Base-by-base conservation (phyloP, 1,140 invertebrate species). In the Hypothenemus hampei region DNA sequence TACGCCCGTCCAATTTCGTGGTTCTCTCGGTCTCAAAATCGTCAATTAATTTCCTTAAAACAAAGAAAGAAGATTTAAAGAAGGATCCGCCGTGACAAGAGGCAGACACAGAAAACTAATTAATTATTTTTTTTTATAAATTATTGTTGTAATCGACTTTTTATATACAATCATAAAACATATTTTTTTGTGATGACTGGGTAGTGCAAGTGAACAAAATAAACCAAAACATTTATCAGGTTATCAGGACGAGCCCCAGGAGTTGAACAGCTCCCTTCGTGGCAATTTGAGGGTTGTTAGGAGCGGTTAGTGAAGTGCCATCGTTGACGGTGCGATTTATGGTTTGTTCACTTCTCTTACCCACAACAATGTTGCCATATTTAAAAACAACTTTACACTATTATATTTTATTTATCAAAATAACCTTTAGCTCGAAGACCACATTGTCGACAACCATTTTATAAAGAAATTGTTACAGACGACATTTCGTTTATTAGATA, bases 231-330 rank as follows among this genome's bases (percentile, higher is more conserved):
- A 52, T 52, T 52, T 43, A 52, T 52, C 49, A 52, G 49, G 49
- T 37, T 43, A 41, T 52, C 49, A 52, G 24, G 49, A 29, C 22
- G 48, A 15, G 29, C 46, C 46, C 46, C 31, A 36, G 20, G 43
- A 45, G 43, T 29, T 45, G 15, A 48, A 23, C 33, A 18, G 39
- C 39, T 52, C 49, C 49, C 49, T 52, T 11, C 39, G 49, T 41
- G 61, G 65, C 65, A 68, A 68, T 68, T 68, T 68, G 64, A 62
- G 65, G 66, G 66, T 68, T 68, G 64, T 68, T 67, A 68, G 66
- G 61, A 63, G 65, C 65, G 66, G 66, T 68, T 68, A 68, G 66
- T 67, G 61, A 62, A 66, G 65, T 62, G 59, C 49, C 52, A 65
- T 59, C 64, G 65, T 65, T 62, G 61, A 61, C 60, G 61, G 51